Conservation (phyloP, 2,888 invertebrate species). For the Cerceris rybyensis region DNA sequence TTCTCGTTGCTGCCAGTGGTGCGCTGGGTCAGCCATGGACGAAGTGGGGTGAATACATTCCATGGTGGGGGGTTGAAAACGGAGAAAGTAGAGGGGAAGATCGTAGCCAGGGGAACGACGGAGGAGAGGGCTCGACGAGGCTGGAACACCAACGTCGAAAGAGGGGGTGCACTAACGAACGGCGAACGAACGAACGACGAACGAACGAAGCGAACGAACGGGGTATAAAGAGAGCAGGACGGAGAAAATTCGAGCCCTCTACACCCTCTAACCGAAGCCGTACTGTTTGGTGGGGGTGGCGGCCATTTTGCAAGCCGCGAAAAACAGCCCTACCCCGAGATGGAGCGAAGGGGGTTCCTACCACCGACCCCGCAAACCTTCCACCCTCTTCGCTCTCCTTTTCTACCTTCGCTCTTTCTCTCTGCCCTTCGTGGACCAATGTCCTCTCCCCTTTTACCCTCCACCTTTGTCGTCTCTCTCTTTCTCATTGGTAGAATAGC, state of each 20-base stretch:
- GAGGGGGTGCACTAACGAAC: slow-evolving; percentile 56
- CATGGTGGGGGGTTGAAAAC: slow-evolving; percentile 58
- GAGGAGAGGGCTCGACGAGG: slow-evolving; percentile 53
- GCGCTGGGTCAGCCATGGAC: slow-evolving; percentile 45
- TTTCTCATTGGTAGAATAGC: slow-evolving; percentile 11
- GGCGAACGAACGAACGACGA: slow-evolving; percentile 59
- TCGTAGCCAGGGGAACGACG: slow-evolving; percentile 40
- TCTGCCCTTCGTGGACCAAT: slow-evolving; percentile 34
- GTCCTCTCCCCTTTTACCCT: slow-evolving; percentile 36
- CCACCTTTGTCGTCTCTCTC: slow-evolving; percentile 12
- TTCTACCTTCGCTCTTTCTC: slow-evolving; percentile 49
- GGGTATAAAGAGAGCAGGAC: slow-evolving; percentile 80
- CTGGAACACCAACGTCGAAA: slow-evolving; percentile 51
- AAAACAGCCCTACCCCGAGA: slow-evolving; percentile 81
- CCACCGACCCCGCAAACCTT: slow-evolving; percentile 57
- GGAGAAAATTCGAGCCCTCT: slow-evolving; percentile 80
- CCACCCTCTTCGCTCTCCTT: slow-evolving; percentile 22
- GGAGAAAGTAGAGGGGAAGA: slow-evolving; percentile 50
- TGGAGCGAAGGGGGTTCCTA: slow-evolving; percentile 70
- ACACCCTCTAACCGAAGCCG: slow-evolving; percentile 65
- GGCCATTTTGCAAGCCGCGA: slow-evolving; percentile 81
- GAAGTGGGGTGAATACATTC: slow-evolving; percentile 36
- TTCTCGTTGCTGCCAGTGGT: slow-evolving; percentile 59
- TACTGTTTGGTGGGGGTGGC: slow-evolving; percentile 74
- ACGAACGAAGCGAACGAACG: slow-evolving; percentile 73